phyloP scores from a whole-genome alignment of 2,797 vertebrate species.

The Sitta carolinensis region DNA sequence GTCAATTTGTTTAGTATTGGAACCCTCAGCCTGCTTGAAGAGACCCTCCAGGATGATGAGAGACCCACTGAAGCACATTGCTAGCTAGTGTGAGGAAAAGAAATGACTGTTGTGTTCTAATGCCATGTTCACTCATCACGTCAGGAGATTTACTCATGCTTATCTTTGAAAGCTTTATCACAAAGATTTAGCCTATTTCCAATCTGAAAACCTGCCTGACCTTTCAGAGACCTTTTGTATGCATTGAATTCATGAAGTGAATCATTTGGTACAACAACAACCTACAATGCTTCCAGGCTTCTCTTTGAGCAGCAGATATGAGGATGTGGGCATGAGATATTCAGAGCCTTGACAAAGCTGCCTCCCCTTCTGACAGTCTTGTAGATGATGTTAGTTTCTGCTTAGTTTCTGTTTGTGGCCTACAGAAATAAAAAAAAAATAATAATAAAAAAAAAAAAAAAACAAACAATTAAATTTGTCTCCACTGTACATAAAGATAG shows the following conservation, averaged over 20 bases:
- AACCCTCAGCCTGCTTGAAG: not conserved
- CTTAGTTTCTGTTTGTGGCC: not conserved
- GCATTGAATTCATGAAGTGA: not conserved
- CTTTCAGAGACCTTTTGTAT: not conserved
- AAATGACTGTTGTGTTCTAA: not conserved
- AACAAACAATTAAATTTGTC: not conserved
- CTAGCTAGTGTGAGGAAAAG: not conserved
- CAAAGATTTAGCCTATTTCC: not conserved
- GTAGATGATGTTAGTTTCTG: not conserved
- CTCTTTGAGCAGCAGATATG: not conserved
- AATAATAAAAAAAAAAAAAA: not conserved
- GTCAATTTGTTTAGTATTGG: not conserved
- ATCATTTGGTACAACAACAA: not conserved
- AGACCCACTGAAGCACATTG: not conserved
- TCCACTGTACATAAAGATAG: not conserved
- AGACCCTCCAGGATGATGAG: not conserved
- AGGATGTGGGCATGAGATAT: not conserved
- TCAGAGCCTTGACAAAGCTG: not conserved
- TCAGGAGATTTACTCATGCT: not conserved
- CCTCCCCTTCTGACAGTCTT: not conserved
- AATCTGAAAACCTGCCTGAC: not conserved
- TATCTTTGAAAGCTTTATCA: not conserved
- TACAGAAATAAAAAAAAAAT: not conserved
- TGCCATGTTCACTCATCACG: not conserved
- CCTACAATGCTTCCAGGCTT: not conserved